Base-by-base conservation (phyloP, 2,888 invertebrate species). In the Hypsopygia costalis region DNA sequence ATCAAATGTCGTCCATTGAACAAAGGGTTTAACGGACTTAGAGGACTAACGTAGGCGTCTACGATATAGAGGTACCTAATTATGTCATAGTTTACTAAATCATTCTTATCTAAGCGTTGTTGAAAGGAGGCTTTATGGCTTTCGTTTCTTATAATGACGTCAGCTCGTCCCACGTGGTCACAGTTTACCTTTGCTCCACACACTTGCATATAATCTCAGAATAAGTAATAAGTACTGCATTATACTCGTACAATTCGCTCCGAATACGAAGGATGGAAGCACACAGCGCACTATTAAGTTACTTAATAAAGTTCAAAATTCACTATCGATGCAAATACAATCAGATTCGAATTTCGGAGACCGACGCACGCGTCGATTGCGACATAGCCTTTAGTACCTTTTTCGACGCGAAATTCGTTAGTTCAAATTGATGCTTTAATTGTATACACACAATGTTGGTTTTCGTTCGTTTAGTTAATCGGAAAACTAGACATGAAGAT, bases 341-440 rank as follows among this genome's bases (percentile, higher is more conserved):
- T 47, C 37, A 41, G 22, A 47, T 49, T 51, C 54, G 52, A 57
- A 51, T 50, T 63, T 58, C 49, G 46, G 65, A 61, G 52, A 61
- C 47, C 56, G 47, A 63, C 75, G 77, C 82, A 82, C 81, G 82
- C 81, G 82, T 74, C 80, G 52, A 69, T 83, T 85, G 75, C 83
- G 65, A 81, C 81, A 85, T 25, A 28, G 8, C 33, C 4, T 25
- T 59, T 69, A 60, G 64, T 62, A 63, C 58, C 62, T 65, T 71
- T 70, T 73, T n/a, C n/a, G 54, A 69, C 74, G 72, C 67, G 63
- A 65, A 66, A 11, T 34, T 34, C 16, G 12, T 27, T 36, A 43
- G 32, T 39, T 25, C 31, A 20, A 72, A 47, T 55, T 43, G 46
- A 29, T 16, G 48, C 63, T 52, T 45, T 67, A 47, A 10, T 0